Evolutionary conservation across 2,888 invertebrate species (phyloP), one percentile per base, ranked within the genome.

Genomic region (Agrochola litura): DNA sequence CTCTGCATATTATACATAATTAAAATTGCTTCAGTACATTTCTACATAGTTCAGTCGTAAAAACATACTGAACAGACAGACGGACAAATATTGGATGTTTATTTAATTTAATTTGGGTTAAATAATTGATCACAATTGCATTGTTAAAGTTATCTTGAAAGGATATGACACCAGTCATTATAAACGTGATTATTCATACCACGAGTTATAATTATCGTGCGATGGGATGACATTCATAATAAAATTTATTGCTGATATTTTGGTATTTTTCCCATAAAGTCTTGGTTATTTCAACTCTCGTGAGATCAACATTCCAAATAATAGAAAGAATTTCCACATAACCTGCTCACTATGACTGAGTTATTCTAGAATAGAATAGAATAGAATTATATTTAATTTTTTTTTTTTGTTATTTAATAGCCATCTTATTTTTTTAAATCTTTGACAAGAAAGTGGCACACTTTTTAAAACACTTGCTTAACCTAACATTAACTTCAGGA

Each of bases 91-190:
- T 14, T 22, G 25, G 14, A 43, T 30, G 16, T 22, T 30, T 64
- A 25, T 9, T 9, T 52, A 14, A 43, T 46, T 70, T 61, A 30
- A n/a, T n/a, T n/a, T n/a, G 25, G 19, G 1, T 25, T 9, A 41
- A 37, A 30, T 30, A 46, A 22, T 63, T 61, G 19, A 56, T 22
- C 12, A 69, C 19, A 41, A 22, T 37, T 49, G 37, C n/a, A 72
- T 49, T 67, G 43, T 46, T 10, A 56, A 52, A 61, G 10, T 52
- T 19, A 54, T 76, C n/a, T 49, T 19, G 9, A 63, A 19, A 77
- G 54, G 54, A 76, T 63, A 25, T 77, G 43, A 54, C 14, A 56
- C 16, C 72, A 70, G n/a, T 30, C 5, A 63, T 64, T 64, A 63
- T 54, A 30, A 30, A 3, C 9, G 8, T 41, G 49, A 61, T 75